Evolutionary conservation across 2,113 vertebrate species (phyloP), one percentile per base, ranked within the genome.

Genomic region (Oreochromis niloticus): DNA sequence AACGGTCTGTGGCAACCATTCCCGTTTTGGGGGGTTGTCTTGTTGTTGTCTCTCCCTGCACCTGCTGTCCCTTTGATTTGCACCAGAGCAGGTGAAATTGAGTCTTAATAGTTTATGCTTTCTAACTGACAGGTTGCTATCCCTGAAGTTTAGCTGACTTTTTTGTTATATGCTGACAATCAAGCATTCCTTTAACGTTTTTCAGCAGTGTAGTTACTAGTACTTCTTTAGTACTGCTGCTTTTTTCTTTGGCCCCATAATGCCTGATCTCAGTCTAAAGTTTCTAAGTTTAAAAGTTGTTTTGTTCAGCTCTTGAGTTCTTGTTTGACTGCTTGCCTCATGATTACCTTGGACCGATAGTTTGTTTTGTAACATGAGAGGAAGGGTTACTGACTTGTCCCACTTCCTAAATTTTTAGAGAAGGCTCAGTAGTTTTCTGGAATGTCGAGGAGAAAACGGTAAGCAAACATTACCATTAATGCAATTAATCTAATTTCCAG

Each of bases 371-470:
- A 78, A 78, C 43, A 50, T 52, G 27, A 52, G 46, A 78, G 10
- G 71, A 30, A 46, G 14, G 9, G 24, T 17, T 78, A 55, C 43
- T 82, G 7, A 91, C 50, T 57, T 46, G 68, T 2, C 3, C 4
- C 7, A 41, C 46, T 78, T 91, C 30, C 83, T 1, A 59, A 9
- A 68, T 83, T 91, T 88, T 96, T 91, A 99, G 99, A 95, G 98
- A 99, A 96, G 99, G 98, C 36, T 98, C 98, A 32, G 97, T 98
- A 86, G 97, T 99, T 88, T 99, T 99, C 96, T 99, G 98, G 98
- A 99, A 99, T 84, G 97, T 99, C 89, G 98, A 97, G 90, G 98
- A 98, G 68, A 98, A 97, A 96, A 98, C 95, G 83, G 99, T 99
- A 95, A 97, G 97, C 96, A 95, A 97, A 96, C 95, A 94, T 96